phyloP scores from a whole-genome alignment of 2,797 vertebrate genomes.

The Microchirus variegatus region DNA sequence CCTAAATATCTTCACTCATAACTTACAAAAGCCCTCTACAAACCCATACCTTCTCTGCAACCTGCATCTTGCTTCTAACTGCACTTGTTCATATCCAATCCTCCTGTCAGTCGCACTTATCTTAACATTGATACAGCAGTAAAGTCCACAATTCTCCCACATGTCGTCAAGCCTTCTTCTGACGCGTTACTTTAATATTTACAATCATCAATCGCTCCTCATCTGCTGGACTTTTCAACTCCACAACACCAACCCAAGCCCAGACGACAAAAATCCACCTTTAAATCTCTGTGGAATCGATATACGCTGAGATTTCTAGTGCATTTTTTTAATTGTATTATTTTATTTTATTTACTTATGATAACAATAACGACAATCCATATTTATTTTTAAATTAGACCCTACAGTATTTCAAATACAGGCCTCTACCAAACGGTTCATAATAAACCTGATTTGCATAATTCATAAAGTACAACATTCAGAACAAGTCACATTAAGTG shows the following conservation, averaged over 20 bases:
- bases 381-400: too few species aligned
- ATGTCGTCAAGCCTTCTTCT: not conserved
- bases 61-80: not conserved
- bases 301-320: not conserved
- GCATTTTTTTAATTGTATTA: too few species aligned
- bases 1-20: not conserved
- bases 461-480: too few species aligned
- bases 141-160: not conserved
- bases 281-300: conserved; percentile 10
- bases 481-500: too few species aligned
- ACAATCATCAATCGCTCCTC: conserved; percentile 6
- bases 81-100: not conserved
- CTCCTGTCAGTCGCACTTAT: not conserved
- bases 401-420: too few species aligned
- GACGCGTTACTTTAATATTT: not conserved
- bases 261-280: not conserved
- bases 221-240: conserved; percentile 4
- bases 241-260: not conserved
- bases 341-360: too few species aligned
- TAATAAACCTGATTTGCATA: too few species aligned
- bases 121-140: not conserved
- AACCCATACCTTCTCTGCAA: not conserved
- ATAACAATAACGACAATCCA: too few species aligned
- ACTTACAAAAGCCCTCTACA: not conserved
- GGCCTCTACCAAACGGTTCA: too few species aligned